Evolutionary conservation across 2,113 vertebrate species (phyloP).

Genomic region (Callospermophilus lateralis): DNA sequence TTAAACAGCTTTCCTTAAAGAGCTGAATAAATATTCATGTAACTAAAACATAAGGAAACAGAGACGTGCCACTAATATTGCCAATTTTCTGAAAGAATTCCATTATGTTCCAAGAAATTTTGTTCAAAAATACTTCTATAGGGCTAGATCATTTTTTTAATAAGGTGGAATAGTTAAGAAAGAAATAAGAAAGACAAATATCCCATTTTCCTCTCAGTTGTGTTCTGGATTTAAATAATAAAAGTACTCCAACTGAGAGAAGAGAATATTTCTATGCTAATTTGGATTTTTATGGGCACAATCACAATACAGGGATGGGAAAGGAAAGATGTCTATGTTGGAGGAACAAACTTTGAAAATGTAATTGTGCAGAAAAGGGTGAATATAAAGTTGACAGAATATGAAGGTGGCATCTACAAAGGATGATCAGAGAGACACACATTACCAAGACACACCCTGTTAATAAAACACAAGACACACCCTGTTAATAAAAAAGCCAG

Average conservation of each 20-base stretch:
- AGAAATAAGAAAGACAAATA: neutral
- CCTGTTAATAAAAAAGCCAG: neutral
- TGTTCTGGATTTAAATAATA: neutral
- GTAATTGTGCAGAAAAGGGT: neutral
- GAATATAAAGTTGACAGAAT: neutral
- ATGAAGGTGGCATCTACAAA: neutral
- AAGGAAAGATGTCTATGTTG: neutral
- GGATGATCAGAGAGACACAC: neutral
- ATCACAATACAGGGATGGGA: neutral
- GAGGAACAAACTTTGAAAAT: neutral
- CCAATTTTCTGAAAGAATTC: neutral
- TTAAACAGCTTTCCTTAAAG: neutral
- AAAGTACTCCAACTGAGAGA: neutral
- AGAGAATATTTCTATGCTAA: neutral
- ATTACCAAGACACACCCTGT: fast-evolving
- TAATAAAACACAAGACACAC: no score
- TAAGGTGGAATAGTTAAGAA: neutral
- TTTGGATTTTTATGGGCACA: neutral
- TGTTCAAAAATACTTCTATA: neutral
- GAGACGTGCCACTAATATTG: neutral
- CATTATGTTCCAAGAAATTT: neutral
- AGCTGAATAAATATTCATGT: neutral
- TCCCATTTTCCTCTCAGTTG: neutral
- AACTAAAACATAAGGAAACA: neutral
- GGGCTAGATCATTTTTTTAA: neutral